Conservation (phyloP, 1,140 invertebrate species). For the Bombus soroeensis region DNA sequence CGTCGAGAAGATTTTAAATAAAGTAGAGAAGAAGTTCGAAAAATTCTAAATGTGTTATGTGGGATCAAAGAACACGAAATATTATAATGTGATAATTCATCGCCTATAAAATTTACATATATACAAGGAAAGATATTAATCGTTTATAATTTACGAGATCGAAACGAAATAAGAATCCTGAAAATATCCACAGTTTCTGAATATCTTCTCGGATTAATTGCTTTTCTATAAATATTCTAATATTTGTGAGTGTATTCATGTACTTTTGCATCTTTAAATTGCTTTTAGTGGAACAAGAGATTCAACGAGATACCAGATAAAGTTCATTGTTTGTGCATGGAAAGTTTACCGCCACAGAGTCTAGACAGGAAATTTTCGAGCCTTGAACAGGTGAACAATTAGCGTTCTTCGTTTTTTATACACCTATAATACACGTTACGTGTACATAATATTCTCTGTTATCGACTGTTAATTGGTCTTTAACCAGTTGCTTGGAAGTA, state of each 20-base stretch:
- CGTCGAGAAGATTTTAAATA: too few species aligned
- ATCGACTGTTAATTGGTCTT: constrained; percentile 7
- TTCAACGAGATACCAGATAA: background rate
- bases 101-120: too few species aligned
- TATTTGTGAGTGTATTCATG: too few species aligned
- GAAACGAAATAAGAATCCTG: too few species aligned
- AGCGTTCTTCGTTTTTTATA: background rate
- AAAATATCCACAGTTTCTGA: too few species aligned
- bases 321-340: background rate
- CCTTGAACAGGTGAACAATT: constrained; percentile 16
- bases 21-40: too few species aligned
- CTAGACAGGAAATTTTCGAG: constrained; percentile 23
- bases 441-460: background rate
- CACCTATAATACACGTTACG: background rate
- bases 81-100: too few species aligned
- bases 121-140: too few species aligned
- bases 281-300: background rate
- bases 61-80: too few species aligned
- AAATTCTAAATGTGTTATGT: too few species aligned
- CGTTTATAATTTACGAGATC: too few species aligned
- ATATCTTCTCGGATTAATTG: background rate
- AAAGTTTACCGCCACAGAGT: background rate
- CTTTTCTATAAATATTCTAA: background rate
- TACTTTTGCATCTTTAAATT: background rate
- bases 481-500: background rate